Conservation (phyloP, 2,113 vertebrate genomes). For the Maccullochella peelii region DNA sequence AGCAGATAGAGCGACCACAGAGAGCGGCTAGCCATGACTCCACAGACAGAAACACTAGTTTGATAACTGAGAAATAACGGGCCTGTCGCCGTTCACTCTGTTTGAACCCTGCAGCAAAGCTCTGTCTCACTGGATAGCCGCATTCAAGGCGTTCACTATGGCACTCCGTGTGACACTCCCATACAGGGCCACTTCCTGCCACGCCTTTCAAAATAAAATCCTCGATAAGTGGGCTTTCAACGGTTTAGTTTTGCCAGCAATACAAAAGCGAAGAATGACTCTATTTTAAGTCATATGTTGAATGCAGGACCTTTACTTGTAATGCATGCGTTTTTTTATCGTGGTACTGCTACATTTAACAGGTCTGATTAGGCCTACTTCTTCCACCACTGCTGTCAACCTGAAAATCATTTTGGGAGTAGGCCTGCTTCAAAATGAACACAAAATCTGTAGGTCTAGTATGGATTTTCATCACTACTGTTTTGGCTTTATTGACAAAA, state of each 20-base stretch:
- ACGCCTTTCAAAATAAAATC: conserved; percentile 31
- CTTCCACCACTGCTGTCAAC: no score
- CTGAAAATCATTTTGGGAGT: no score
- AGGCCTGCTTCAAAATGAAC: no score
- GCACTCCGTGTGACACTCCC: conserved; percentile 29
- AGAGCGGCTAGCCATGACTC: conserved; percentile 24
- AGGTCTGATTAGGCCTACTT: no score
- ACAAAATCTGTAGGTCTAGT: no score
- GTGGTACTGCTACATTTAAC: no score
- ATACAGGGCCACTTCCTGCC: conserved; percentile 24
- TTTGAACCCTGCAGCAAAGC: not conserved
- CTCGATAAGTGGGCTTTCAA: not conserved
- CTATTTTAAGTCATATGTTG: no score
- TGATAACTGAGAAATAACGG: not conserved
- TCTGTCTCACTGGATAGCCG: conserved; percentile 17
- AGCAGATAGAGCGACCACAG: conserved; percentile 49
- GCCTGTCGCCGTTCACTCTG: not conserved
- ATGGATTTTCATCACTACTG: no score
- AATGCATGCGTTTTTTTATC: no score
- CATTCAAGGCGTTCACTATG: conserved; percentile 59
- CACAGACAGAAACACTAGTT: not conserved
- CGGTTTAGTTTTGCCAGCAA: not conserved
- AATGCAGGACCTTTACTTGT: no score
- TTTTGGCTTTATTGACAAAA: no score
- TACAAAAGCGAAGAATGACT: not conserved